A percentile compares a stretch with the other conserved stretches of the same genome.
These are phyloP conservation scores for Exocentrus adspersus DNA, from an alignment of 2,888 invertebrate species.

Conservation along the genomic window DNA sequence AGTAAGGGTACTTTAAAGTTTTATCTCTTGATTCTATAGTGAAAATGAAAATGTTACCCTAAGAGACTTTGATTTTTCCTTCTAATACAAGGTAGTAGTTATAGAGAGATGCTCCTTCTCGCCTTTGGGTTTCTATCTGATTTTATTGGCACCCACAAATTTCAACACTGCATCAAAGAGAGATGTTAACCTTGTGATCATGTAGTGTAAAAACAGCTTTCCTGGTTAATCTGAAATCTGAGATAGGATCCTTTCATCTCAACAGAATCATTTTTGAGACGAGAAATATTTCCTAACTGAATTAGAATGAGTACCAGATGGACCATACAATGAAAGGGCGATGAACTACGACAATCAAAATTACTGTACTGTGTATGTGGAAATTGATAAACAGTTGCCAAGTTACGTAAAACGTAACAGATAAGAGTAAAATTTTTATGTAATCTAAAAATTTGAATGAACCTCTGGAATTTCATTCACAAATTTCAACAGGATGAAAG, in stretches of 20 bases:
- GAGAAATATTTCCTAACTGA: background rate
- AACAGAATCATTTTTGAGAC: no score
- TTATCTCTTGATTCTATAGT: no score
- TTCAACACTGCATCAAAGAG: background rate
- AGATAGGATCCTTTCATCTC: background rate
- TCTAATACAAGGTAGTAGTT: no score
- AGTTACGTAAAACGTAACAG: background rate
- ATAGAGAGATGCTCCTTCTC: no score
- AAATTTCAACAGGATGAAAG: slow-evolving; percentile 16
- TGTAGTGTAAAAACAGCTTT: background rate
- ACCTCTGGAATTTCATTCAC: background rate
- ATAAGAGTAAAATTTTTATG: background rate
- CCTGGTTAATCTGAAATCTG: background rate
- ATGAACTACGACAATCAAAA: background rate
- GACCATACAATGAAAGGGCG: background rate
- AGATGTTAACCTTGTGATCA: background rate
- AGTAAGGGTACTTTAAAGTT: no score
- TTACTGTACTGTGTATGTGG: background rate
- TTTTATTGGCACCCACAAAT: background rate
- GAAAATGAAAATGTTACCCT: no score
- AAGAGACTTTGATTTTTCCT: no score
- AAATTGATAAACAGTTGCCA: background rate
- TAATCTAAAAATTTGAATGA: slow-evolving; percentile 9
- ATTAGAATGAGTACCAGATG: background rate
- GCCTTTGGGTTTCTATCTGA: no score